These are phyloP conservation scores for Julus scandinavius DNA, from an alignment of 2,888 invertebrate species.

Conservation along the genomic window DNA sequence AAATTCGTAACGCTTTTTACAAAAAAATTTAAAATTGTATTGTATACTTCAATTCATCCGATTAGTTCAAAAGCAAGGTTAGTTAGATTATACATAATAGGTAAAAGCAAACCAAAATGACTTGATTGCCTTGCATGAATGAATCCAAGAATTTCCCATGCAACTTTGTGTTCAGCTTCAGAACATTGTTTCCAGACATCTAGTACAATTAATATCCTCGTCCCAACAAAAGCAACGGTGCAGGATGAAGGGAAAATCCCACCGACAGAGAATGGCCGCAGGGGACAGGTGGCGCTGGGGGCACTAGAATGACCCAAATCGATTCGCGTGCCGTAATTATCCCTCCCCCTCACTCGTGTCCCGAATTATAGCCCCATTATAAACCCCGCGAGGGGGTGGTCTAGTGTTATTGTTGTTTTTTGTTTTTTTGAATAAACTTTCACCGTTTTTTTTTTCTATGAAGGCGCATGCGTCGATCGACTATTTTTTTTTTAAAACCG, in stretches of 20 bases:
- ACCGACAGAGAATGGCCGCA: neutral
- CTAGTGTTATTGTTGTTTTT: neutral
- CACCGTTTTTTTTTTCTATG: neutral
- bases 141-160: too few species aligned
- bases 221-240: neutral
- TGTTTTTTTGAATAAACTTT: neutral
- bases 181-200: too few species aligned
- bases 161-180: too few species aligned
- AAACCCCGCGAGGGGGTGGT: conserved; percentile 4
- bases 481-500: neutral
- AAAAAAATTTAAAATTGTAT: too few species aligned
- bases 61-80: too few species aligned
- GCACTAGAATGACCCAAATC: neutral
- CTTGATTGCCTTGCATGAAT: too few species aligned
- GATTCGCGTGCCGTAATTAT: conserved; percentile 29
- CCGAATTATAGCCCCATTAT: conserved; percentile 19
- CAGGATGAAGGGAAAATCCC: neutral
- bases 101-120: too few species aligned
- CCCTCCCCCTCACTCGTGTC: neutral
- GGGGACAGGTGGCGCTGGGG: conserved; percentile 37
- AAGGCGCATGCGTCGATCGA: conserved; percentile 6
- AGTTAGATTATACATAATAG: too few species aligned
- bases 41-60: too few species aligned
- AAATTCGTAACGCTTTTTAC: too few species aligned
- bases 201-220: too few species aligned